Base-by-base conservation (phyloP, 2,888 invertebrate genomes). In the Tineola bisselliella region DNA sequence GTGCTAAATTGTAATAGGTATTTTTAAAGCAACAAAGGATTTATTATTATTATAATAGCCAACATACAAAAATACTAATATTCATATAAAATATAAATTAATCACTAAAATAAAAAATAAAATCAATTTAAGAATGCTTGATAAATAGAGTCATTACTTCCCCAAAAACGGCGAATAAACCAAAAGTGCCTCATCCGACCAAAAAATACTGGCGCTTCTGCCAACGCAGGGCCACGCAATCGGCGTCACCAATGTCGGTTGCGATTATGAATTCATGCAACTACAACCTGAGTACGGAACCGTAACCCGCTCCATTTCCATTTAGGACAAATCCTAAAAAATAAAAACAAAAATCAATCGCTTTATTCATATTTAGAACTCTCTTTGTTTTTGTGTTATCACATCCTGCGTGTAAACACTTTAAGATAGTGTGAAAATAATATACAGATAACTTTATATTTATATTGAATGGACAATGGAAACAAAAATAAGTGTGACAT, bases 181-280 rank as follows among this genome's bases (percentile, higher is more conserved):
- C n/a, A n/a, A n/a, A n/a, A n/a, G n/a, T n/a, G n/a, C n/a, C 54
- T 54, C 17, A 25, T 54, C 54, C 59, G 5, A 25, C 25, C 4
- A 25, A 25, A 25, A 4, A 18, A 63, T 69, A n/a, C n/a, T n/a
- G n/a, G n/a, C n/a, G 67, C 63, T 25, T 25, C 25, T 10, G 3
- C 4, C 17, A 25, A 1, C 25, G 4, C 3, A 4, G 61, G 10
- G 30, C 59, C 75, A 77, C 75, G 75, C 75, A 76, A 77, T 77
- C 74, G 75, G 70, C 70, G 69, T 67, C 68, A 67, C 66, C 66
- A 64, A 65, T 65, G 68, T 67, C 67, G 67, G 65, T 66, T 66
- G 65, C 68, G 66, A 77, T 77, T 71, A 76, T 70, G 77, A 75
- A 77, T 77, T 75, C 75, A 77, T 61, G 66, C 66, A 67, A 73